Evolutionary conservation across 1,140 invertebrate species (phyloP).

Genomic region (Monochamus saltuarius): DNA sequence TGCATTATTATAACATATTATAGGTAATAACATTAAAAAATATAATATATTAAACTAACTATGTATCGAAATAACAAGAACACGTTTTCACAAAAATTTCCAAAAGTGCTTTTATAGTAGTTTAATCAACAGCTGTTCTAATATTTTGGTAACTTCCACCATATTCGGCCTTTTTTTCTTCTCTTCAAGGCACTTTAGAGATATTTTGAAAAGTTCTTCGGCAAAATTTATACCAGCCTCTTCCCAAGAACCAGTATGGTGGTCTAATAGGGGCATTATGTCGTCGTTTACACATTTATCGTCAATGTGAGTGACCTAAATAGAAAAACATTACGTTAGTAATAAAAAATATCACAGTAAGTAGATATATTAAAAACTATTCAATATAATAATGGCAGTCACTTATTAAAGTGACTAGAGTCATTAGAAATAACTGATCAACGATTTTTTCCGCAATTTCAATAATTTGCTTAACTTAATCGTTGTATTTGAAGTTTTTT

Average conservation of each 20-base stretch:
- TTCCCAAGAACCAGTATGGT: conserved; percentile 42
- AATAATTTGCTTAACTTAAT: neutral
- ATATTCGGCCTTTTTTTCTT: conserved; percentile 49
- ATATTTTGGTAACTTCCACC: conserved; percentile 16
- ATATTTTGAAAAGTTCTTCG: conserved; percentile 44
- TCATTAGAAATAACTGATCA: neutral
- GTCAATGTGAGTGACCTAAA: conserved; percentile 44
- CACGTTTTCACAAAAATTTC: too few relatives aligned
- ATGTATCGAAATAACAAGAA: too few relatives aligned
- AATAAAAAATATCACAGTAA: neutral
- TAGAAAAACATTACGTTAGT: neutral
- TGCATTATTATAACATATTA: too few relatives aligned
- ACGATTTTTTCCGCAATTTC: neutral
- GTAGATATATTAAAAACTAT: conserved; percentile 1
- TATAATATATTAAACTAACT: too few relatives aligned
- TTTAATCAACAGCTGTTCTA: too few relatives aligned
- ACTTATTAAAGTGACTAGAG: neutral
- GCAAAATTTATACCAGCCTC: conserved; percentile 39
- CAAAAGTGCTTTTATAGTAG: too few relatives aligned
- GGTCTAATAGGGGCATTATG: conserved; percentile 40
- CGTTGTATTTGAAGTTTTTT: too few relatives aligned
- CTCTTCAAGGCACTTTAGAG: conserved; percentile 50
- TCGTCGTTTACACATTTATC: conserved; percentile 46
- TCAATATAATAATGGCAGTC: neutral
- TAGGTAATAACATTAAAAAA: too few relatives aligned